These are phyloP conservation scores for Parnassius mnemosyne DNA, from an alignment of 2,888 invertebrate genomes.

Conservation along the genomic window DNA sequence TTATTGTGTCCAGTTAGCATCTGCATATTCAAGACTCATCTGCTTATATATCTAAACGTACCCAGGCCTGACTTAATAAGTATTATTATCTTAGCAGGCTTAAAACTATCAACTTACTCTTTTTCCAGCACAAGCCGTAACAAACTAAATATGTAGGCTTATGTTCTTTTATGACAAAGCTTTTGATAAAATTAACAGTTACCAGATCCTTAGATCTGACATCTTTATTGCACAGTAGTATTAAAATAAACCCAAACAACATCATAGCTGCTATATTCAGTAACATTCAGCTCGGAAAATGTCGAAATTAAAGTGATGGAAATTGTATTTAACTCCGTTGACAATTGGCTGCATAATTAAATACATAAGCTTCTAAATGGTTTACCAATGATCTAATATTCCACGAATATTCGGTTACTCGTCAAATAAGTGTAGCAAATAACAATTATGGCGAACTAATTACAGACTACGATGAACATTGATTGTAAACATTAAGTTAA, in stretches of 20 bases:
- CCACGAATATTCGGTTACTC: constrained; percentile 9
- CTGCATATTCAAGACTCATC: too few species aligned
- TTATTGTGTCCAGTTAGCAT: too few species aligned
- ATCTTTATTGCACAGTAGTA: background rate
- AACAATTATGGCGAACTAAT: constrained; percentile 21
- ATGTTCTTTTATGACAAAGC: constrained; percentile 49
- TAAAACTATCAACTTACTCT: constrained; percentile 40
- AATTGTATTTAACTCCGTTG: background rate
- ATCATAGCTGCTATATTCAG: constrained; percentile 1
- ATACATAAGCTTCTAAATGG: background rate
- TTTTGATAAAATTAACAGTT: constrained; percentile 42
- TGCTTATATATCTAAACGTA: too few species aligned
- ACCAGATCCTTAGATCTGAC: constrained; percentile 3
- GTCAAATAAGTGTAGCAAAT: constrained; percentile 12
- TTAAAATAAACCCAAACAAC: background rate
- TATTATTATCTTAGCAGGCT: too few species aligned
- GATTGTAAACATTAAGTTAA: constrained; percentile 5
- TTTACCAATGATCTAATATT: constrained; percentile 14
- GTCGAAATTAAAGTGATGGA: background rate
- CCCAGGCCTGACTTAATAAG: too few species aligned
- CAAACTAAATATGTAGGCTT: constrained; percentile 50
- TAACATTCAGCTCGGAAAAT: background rate
- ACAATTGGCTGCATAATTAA: background rate
- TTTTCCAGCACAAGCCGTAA: constrained; percentile 49
- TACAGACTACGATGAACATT: constrained; percentile 3